Evolutionary conservation across 2,113 vertebrate species (phyloP).

Genomic region (Chunga burmeisteri): DNA sequence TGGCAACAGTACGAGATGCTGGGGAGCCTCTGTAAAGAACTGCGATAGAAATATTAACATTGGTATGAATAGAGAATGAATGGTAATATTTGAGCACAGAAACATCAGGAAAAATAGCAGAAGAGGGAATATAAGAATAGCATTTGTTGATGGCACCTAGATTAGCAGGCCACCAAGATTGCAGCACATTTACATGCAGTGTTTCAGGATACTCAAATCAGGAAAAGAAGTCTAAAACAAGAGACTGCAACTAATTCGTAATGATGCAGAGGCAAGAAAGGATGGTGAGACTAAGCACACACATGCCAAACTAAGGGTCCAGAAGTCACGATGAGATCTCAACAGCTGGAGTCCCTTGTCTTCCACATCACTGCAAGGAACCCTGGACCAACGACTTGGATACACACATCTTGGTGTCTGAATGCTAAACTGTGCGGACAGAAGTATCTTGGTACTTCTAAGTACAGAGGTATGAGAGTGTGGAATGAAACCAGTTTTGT

Average conservation of each 20-base stretch:
- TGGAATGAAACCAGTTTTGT: neutral
- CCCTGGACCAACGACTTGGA: neutral
- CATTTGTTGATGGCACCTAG: neutral
- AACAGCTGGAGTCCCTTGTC: neutral
- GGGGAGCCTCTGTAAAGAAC: neutral
- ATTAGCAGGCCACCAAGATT: neutral
- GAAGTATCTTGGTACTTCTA: neutral
- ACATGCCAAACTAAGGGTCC: neutral
- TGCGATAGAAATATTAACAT: neutral
- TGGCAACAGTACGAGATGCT: accelerated
- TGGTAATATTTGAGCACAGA: neutral
- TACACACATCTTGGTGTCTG: neutral
- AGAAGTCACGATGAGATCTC: neutral
- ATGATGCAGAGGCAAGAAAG: neutral
- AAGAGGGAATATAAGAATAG: neutral
- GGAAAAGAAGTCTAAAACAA: neutral
- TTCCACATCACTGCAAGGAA: neutral
- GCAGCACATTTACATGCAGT: neutral
- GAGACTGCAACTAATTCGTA: neutral
- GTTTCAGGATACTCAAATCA: neutral
- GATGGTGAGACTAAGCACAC: neutral
- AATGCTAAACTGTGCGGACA: neutral
- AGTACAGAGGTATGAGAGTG: neutral
- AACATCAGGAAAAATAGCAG: neutral
- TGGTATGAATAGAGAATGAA: neutral